These are phyloP conservation scores for Pharmacophagus antenor DNA, from an alignment of 2,888 invertebrate species.

Conservation along the genomic window DNA sequence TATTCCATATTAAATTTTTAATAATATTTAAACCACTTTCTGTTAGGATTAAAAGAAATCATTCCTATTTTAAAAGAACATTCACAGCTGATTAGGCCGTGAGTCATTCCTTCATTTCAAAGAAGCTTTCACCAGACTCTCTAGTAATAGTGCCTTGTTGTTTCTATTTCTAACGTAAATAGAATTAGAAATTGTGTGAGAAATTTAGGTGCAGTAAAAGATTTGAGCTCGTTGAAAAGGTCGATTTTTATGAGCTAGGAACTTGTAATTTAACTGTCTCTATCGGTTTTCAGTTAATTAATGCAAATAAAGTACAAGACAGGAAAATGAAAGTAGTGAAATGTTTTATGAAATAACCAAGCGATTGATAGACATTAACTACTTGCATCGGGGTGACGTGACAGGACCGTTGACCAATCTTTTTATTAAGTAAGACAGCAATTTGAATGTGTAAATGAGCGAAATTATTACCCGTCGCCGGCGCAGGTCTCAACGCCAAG, in stretches of 20 bases:
- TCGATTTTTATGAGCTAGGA: neutral
- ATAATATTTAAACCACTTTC: slow-evolving; percentile 27
- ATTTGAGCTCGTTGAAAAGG: neutral
- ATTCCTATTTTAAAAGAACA: slow-evolving; percentile 41
- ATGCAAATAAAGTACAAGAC: neutral
- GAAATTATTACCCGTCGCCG: slow-evolving; percentile 57
- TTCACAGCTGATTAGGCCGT: slow-evolving; percentile 43
- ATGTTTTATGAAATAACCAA: neutral
- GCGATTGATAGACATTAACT: neutral
- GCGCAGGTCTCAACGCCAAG: slow-evolving; percentile 39
- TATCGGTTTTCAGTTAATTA: neutral
- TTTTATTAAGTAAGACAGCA: slow-evolving; percentile 38
- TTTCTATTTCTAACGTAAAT: slow-evolving; percentile 26
- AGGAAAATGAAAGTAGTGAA: neutral
- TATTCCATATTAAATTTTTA: neutral
- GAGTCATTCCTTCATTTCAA: slow-evolving; percentile 50
- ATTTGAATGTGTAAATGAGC: slow-evolving; percentile 52
- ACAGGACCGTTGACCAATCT: slow-evolving; percentile 37
- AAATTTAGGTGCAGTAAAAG: neutral
- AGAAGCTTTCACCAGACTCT: slow-evolving; percentile 55
- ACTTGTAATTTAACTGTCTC: neutral
- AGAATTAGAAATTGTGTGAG: slow-evolving; percentile 18
- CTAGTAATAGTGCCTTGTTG: slow-evolving; percentile 38
- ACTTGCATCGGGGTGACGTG: slow-evolving; percentile 29
- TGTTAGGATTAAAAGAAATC: slow-evolving; percentile 41